Evolutionary conservation across 64 coral and sea anemone species (phyloP), one percentile per base, ranked within the genome.

Genomic region (Anthopleura sola): DNA sequence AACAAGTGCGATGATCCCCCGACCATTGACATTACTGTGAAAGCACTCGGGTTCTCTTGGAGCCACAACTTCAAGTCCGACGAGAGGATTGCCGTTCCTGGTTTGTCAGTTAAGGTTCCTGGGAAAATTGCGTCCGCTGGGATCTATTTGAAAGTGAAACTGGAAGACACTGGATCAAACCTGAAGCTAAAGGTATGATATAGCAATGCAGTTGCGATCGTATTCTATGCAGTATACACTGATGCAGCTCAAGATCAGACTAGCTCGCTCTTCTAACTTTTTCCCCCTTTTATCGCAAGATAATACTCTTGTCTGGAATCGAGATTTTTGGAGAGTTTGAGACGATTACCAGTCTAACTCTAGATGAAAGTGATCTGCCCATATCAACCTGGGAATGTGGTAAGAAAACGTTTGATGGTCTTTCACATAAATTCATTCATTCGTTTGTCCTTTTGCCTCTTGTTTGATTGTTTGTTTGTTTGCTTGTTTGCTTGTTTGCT

Each of bases 311-410:
- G 81, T 37, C 68, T 76, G 88, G 88, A 19, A 23, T 31, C 0
- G 14, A 49, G 20, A 7, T 84, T 17, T 1, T 38, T 0, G 81
- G 49, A 8, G 20, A 46, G 8, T 16, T 71, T 1, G 1, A 11
- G 39, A 44, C 62, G 44, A 9, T 71, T 0, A 75, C 17, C 37
- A 84, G 66, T 56, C 36, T 21, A 14, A 90, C 62, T 23, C 50
- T 90, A 21, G 49, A 32, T 14, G 66, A 90, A 44, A 78, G 88
- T 14, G 49, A 84, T 16, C 24, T 90, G 46, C 88, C 88, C 14
- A 84, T 90, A 83, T 53, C n/a, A 3, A 90, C 88, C 14, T 28
- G 51, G 36, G 88, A 90, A 28, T 90, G 88, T 14, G 88, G 88
- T 90, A 26, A 76, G 88, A 32, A 15, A 12, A 32, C 1, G 34